Percentiles rank a stretch among this genome's conserved stretches.
Conservation (phyloP, 2,797 vertebrate species). For the Acanthornis magna region DNA sequence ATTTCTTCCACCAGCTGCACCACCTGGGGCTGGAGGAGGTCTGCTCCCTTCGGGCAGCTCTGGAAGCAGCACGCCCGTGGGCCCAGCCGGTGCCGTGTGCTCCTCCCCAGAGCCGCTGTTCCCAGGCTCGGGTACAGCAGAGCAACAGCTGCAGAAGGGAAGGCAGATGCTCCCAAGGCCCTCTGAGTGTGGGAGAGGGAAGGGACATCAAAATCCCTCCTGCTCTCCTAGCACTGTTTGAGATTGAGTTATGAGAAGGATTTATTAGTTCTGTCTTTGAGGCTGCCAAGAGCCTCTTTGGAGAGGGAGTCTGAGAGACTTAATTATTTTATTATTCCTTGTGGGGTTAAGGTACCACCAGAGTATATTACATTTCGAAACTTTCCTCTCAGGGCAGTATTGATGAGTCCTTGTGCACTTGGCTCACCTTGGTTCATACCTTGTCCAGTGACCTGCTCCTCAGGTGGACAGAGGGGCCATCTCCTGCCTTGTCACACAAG, state of each 20-base stretch:
- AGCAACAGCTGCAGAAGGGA: not conserved
- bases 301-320: constrained; percentile 1
- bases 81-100: fast-evolving
- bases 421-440: fast-evolving
- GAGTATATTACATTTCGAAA: not conserved
- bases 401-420: not conserved
- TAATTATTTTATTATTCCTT: constrained; percentile 18
- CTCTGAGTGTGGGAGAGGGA: not conserved
- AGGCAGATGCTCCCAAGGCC: not conserved
- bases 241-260: constrained; percentile 24
- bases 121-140: not conserved
- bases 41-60: not conserved
- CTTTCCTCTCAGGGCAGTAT: not conserved
- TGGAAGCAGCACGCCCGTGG: fast-evolving
- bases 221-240: not conserved
- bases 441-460: not conserved
- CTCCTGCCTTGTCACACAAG: not conserved
- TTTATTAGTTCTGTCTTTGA: constrained; percentile 33
- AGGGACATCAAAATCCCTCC: not conserved
- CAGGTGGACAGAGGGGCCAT: not conserved
- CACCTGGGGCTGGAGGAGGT: not conserved
- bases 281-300: constrained; percentile 16
- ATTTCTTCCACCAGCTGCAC: not conserved
- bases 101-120: fast-evolving
- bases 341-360: not conserved